These are phyloP conservation scores for Drosophila borealis DNA, from an alignment of 2,888 invertebrate species.

Conservation along the genomic window DNA sequence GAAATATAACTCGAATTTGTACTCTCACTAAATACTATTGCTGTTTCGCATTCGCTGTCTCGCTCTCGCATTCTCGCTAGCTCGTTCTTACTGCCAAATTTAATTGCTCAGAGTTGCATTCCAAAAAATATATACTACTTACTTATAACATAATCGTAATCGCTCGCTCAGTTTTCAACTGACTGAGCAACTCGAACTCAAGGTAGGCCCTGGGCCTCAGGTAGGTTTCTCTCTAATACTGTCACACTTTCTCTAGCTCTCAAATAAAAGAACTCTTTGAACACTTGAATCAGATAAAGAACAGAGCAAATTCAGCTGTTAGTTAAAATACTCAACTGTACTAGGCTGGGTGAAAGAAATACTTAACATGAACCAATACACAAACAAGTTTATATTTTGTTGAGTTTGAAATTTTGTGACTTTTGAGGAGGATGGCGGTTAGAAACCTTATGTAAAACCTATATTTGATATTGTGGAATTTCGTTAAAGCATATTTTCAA, in stretches of 20 bases:
- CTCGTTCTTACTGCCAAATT: slow-evolving; percentile 54
- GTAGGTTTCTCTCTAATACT: slow-evolving; percentile 65
- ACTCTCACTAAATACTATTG: slow-evolving; percentile 58
- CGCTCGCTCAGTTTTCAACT: slow-evolving; percentile 49
- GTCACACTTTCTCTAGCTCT: slow-evolving; percentile 29
- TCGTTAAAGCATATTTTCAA: slow-evolving; percentile 22
- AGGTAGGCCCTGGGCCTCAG: slow-evolving; percentile 50
- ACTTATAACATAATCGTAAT: slow-evolving; percentile 30
- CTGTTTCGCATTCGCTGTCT: slow-evolving; percentile 70
- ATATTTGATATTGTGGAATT: slow-evolving; percentile 6
- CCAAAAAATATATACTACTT: slow-evolving; percentile 19
- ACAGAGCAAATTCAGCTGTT: slow-evolving; percentile 7
- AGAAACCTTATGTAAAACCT: slow-evolving; percentile 5
- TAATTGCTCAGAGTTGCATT: slow-evolving; percentile 54
- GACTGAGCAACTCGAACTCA: slow-evolving; percentile 42
- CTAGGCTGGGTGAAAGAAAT: too few species aligned
- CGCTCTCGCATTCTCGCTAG: slow-evolving; percentile 67
- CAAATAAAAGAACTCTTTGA: slow-evolving; percentile 26
- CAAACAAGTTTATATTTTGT: neutral
- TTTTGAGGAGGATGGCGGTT: slow-evolving; percentile 2
- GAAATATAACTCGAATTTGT: slow-evolving; percentile 29
- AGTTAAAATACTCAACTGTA: slow-evolving; percentile 6
- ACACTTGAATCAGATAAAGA: slow-evolving; percentile 23
- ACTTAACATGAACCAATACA: slow-evolving; percentile 10
- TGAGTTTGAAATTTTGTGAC: neutral